Evolutionary conservation across 2,113 vertebrate genomes (phyloP), one percentile per base, ranked within the genome.

Genomic region (Capreolus pygargus): DNA sequence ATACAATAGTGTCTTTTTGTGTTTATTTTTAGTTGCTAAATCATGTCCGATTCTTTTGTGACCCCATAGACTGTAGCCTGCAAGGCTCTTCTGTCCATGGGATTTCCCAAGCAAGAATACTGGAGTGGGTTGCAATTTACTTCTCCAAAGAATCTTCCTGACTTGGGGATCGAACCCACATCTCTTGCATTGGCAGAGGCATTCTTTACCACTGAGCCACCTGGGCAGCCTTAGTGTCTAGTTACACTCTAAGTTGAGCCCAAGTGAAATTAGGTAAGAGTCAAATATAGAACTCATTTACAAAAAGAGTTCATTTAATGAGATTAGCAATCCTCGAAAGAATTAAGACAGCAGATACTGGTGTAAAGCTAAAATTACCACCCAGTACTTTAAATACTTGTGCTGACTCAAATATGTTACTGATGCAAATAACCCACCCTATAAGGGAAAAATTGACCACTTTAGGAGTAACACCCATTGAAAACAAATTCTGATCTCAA

Each of bases 341-440:
- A 91, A 60, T 61, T 81, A 94, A 81, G 74, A 55, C 76, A 30
- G n/a, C 17, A 23, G 11, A 64, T 12, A 92, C 8, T 60, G 7
- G 76, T 21, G 19, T 81, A 79, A 85, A 96, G 57, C 54, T 90
- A 64, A 97, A 92, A 93, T 96, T 83, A 84, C 58, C n/a, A 61
- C 27, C 55, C 19, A n/a, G 58, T 50, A 28, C 39, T 86, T 97
- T 85, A 82, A 94, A 96, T 14, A 88, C 54, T 67, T 93, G 27
- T 25, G 67, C 47, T 60, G 58, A 85, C 82, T 95, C 94, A 92
- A 95, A 95, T 95, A 28, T 57, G 55, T 92, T 79, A 96, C 58
- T 58, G 12, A 60, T 76, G 50, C 28, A 64, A 89, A 96, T 86
- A 64, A 91, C 21, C 19, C 54, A 13, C 50, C n/a, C 58, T 47